Conservation (phyloP, 2,113 vertebrate species). For the Cyanoderma ruficeps region DNA sequence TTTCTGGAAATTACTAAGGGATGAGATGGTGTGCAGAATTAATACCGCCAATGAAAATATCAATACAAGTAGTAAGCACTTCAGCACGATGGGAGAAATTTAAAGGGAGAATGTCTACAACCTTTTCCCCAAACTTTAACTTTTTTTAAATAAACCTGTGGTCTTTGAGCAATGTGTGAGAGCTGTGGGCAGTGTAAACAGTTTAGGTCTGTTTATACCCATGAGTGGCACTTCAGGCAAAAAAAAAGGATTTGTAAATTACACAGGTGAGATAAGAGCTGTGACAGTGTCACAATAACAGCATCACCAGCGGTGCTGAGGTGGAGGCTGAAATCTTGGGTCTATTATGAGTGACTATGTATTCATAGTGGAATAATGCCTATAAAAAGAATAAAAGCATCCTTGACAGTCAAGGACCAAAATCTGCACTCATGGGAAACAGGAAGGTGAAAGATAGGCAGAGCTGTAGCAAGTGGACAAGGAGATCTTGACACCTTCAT, state of each 20-base stretch:
- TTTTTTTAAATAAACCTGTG: background rate
- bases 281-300: background rate
- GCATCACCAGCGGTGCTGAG: background rate
- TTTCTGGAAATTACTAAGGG: background rate
- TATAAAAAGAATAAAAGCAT: background rate
- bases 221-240: background rate
- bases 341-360: background rate
- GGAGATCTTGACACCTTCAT: background rate
- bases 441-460: background rate
- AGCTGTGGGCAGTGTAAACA: background rate
- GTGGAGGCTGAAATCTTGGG: background rate
- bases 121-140: background rate
- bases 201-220: background rate
- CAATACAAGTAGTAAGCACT: background rate
- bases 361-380: background rate
- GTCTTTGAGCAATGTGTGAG: background rate
- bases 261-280: background rate
- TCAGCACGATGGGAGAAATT: background rate
- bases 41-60: background rate
- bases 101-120: background rate
- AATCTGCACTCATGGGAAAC: background rate
- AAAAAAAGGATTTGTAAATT: background rate
- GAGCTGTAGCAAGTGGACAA: background rate
- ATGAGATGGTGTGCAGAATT: background rate
- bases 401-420: background rate